These are phyloP conservation scores for Tetramorium alpestre DNA, from an alignment of 1,140 invertebrate genomes.

Conservation along the genomic window DNA sequence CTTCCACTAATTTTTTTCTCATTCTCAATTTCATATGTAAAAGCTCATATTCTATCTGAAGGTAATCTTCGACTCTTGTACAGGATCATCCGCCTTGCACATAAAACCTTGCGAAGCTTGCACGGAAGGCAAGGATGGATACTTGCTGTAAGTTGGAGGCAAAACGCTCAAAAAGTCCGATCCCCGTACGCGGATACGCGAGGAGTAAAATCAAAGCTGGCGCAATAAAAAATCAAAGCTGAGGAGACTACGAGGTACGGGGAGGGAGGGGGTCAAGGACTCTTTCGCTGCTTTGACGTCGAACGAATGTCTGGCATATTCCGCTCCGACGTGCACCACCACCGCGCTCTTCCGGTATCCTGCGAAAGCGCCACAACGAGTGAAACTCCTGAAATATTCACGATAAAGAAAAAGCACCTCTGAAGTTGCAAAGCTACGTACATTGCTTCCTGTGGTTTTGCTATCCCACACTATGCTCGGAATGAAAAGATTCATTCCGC, in stretches of 20 bases:
- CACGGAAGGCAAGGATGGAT: constrained; percentile 32
- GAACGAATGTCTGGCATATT: constrained; percentile 44
- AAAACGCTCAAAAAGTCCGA: constrained; percentile 44
- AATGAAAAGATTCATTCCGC: constrained; percentile 27
- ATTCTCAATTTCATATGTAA: constrained; percentile 1
- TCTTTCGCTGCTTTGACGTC: constrained; percentile 46
- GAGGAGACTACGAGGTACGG: not conserved
- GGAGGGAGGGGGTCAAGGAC: constrained; percentile 13
- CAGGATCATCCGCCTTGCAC: constrained; percentile 48
- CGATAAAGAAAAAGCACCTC: constrained; percentile 35
- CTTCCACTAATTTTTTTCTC: not conserved
- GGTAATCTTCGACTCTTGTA: constrained; percentile 28
- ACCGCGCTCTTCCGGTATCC: constrained; percentile 45
- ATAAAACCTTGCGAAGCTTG: constrained; percentile 24
- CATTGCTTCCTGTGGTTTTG: constrained; percentile 21
- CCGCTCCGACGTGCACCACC: not conserved
- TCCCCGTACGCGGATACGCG: not conserved
- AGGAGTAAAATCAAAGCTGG: constrained; percentile 42
- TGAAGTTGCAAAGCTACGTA: constrained; percentile 23
- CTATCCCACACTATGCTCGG: not conserved
- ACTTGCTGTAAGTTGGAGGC: constrained; percentile 47
- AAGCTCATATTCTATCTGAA: constrained; percentile 16
- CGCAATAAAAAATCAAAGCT: constrained; percentile 55
- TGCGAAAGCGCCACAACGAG: constrained; percentile 44
- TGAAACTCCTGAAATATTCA: constrained; percentile 62